Evolutionary conservation across 2,888 invertebrate genomes (phyloP), one percentile per base, ranked within the genome.

Genomic region (Chaetogeoica ovagalla): DNA sequence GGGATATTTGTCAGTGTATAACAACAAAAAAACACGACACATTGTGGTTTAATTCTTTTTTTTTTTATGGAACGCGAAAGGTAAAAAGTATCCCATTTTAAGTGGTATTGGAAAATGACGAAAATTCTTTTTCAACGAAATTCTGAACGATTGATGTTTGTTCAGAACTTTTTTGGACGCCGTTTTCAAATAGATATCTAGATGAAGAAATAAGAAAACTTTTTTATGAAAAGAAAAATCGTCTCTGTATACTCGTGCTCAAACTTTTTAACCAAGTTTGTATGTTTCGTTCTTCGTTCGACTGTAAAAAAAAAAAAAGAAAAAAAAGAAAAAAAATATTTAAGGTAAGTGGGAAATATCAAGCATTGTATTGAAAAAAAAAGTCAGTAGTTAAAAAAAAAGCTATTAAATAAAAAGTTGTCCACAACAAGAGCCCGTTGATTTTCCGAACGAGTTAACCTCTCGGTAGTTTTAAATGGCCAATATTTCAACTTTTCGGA

Each of bases 401-500:
- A 65, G 55, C 74, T 74, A 74, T 74, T 74, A 75, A 75, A 75
- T 66, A 66, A 66, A 75, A 75, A 75, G 74, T 66, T 65, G 57
- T 75, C 65, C 17, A 19, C 43, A 7, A 37, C 63, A 52, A 65
- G 55, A 21, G 65, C 48, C 48, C 21, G 65, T 43, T 66, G 74
- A 75, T 75, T 75, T 75, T 75, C 63, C 74, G 21, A 74, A 65
- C 55, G 55, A 74, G 74, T 55, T 65, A 63, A 74, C 63, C 21
- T 74, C 21, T 2, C 21, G 8, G 55, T 19, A 43, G 62, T 63
- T 73, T 55, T 39, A 63, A 74, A 74, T 65, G 55, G 37, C 74
- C 55, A 65, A 74, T 74, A 74, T 74, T 74, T 74, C 52, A 65
- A 55, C 55, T 63, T 63, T 74, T 74, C 37, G n/a, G 9, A 55